Conservation (phyloP, 2,888 invertebrate genomes). For the Uropetala carovei region DNA sequence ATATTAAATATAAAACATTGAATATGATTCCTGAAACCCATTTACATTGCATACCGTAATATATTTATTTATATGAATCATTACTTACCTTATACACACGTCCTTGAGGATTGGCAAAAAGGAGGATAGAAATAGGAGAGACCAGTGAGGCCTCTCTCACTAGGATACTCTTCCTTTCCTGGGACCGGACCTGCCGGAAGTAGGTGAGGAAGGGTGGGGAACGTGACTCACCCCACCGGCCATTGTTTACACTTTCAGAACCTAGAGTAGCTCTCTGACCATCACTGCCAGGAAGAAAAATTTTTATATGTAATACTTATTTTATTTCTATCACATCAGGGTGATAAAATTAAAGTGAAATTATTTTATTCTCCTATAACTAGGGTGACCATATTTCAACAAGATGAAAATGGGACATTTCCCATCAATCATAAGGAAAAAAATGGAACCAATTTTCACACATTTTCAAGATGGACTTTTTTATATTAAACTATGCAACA, state of each 20-base stretch:
- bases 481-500: too few relatives aligned
- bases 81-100: slow-evolving; percentile 69
- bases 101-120: slow-evolving; percentile 76
- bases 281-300: slow-evolving; percentile 74
- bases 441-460: too few relatives aligned
- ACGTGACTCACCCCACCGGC: slow-evolving; percentile 73
- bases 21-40: too few relatives aligned
- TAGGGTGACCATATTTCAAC: background rate
- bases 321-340: slow-evolving; percentile 6
- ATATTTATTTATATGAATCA: background rate
- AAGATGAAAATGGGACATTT: too few relatives aligned
- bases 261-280: slow-evolving; percentile 79
- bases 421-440: too few relatives aligned
- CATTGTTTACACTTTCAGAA: slow-evolving; percentile 82
- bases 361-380: background rate
- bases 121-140: slow-evolving; percentile 78
- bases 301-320: slow-evolving; percentile 59
- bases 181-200: slow-evolving; percentile 78
- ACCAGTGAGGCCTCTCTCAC: slow-evolving; percentile 79
- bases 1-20: too few relatives aligned
- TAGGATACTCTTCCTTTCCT: slow-evolving; percentile 77
- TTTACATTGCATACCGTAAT: too few relatives aligned
- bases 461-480: too few relatives aligned
- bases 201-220: slow-evolving; percentile 77
- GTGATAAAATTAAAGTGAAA: too few relatives aligned